phyloP scores from a whole-genome alignment of 2,888 invertebrate genomes.

The Drosophila cracens region DNA sequence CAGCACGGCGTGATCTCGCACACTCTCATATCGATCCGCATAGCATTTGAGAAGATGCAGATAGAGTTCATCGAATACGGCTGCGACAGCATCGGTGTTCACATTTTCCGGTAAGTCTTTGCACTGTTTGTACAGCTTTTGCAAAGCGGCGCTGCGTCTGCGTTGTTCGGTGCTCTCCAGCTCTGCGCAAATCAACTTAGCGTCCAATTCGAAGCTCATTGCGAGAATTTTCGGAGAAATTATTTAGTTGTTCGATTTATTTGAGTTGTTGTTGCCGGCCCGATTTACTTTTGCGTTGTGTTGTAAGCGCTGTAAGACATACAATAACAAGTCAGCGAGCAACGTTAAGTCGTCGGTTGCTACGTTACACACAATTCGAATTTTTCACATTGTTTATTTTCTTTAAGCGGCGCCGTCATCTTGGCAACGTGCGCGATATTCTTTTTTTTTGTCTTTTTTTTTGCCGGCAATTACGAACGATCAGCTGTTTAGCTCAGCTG shows the following conservation, averaged over 20 bases:
- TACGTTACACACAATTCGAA: constrained; percentile 45
- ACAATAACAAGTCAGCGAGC: constrained; percentile 40
- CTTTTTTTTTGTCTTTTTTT: background rate
- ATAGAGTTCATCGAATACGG: constrained; percentile 81
- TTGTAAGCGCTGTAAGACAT: constrained; percentile 34
- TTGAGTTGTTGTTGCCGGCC: constrained; percentile 24
- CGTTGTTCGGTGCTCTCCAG: constrained; percentile 59
- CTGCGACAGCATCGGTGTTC: constrained; percentile 41
- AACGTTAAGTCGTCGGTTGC: constrained; percentile 49
- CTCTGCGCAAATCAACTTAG: constrained; percentile 56
- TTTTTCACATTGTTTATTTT: constrained; percentile 45
- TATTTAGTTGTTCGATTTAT: background rate
- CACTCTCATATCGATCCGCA: constrained; percentile 83
- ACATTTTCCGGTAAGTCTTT: constrained; percentile 5
- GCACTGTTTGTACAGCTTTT: constrained; percentile 47
- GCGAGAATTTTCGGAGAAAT: background rate
- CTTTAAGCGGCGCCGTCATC: constrained; percentile 18
- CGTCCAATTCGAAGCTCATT: constrained; percentile 54
- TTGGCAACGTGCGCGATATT: constrained; percentile 15
- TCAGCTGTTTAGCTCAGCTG: constrained; percentile 45
- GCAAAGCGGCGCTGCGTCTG: constrained; percentile 54
- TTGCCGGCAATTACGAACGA: constrained; percentile 29
- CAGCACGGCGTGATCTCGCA: constrained; percentile 75
- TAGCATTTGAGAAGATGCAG: constrained; percentile 84
- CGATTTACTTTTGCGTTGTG: constrained; percentile 27